Percentiles rank a stretch among this genome's conserved stretches.
Evolutionary conservation across 2,797 vertebrate species (phyloP).

Genomic region (Distichodus sexfasciatus): DNA sequence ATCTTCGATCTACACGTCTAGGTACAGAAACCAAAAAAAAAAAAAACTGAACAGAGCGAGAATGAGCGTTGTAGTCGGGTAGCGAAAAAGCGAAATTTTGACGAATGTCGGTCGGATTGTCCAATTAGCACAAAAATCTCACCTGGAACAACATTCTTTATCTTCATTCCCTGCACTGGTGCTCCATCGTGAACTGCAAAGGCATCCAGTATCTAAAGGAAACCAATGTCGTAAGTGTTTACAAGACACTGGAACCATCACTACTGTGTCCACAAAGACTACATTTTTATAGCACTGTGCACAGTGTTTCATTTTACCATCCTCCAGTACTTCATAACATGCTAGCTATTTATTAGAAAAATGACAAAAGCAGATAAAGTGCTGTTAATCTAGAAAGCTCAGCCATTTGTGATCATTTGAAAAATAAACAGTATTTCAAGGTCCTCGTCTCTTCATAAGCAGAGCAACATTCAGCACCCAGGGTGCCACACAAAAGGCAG

Average conservation of each 20-base stretch:
- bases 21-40: conserved; percentile 41
- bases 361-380: background rate
- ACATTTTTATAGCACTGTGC: too few relatives aligned
- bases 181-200: conserved; percentile 74
- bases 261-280: too few relatives aligned
- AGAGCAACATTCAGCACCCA: too few relatives aligned
- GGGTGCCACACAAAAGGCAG: too few relatives aligned
- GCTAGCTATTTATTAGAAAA: background rate
- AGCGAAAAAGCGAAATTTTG: conserved; percentile 68
- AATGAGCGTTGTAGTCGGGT: conserved; percentile 63
- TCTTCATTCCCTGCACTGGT: conserved; percentile 79
- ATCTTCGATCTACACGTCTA: conserved; percentile 5
- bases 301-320: too few relatives aligned
- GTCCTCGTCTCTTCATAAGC: too few relatives aligned
- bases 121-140: conserved; percentile 58
- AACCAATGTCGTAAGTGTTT: background rate
- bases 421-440: too few relatives aligned
- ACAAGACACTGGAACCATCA: too few relatives aligned
- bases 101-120: conserved; percentile 61
- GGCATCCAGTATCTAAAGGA: conserved; percentile 74
- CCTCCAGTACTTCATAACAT: too few relatives aligned
- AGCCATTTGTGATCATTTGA: too few relatives aligned
- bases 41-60: conserved; percentile 62
- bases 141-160: conserved; percentile 79
- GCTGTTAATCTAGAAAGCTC: too few relatives aligned